phyloP scores from a whole-genome alignment of 2,888 invertebrate species.

The Serripes groenlandicus region DNA sequence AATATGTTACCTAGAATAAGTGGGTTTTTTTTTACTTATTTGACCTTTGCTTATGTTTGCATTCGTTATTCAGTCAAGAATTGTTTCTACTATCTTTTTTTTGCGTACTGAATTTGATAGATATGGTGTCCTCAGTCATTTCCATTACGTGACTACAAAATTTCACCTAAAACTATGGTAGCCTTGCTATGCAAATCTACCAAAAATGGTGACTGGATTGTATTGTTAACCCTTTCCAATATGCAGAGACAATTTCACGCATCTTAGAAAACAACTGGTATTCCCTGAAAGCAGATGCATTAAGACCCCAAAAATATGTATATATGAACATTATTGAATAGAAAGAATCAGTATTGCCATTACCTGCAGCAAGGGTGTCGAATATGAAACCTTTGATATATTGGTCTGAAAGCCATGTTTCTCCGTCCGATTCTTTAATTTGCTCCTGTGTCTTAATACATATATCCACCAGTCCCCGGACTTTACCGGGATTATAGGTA shows the following conservation, averaged over 20 bases:
- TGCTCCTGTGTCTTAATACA: conserved; percentile 54
- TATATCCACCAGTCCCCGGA: conserved; percentile 61
- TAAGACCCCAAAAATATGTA: neutral
- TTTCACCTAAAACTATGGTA: too few species aligned
- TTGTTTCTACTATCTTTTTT: too few species aligned
- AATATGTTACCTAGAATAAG: too few species aligned
- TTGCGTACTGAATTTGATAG: too few species aligned
- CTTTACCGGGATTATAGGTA: conserved; percentile 37
- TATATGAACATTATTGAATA: neutral
- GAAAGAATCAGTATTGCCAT: neutral
- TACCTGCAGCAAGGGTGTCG: conserved; percentile 65
- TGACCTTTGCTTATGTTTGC: too few species aligned
- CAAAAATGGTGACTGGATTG: neutral
- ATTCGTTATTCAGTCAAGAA: too few species aligned
- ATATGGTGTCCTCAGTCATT: too few species aligned
- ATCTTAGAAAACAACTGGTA: too few species aligned
- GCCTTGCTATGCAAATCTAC: neutral
- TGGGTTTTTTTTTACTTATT: too few species aligned
- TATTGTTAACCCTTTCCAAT: neutral
- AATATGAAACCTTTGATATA: conserved; percentile 65
- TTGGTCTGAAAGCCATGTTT: conserved; percentile 57
- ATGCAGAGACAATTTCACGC: neutral
- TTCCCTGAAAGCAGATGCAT: too few species aligned
- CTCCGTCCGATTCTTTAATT: conserved; percentile 40
- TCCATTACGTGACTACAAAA: too few species aligned